phyloP scores from a whole-genome alignment of 30 jellyfish, hydroid and myxozoan species.

The Pelagia noctiluca region DNA sequence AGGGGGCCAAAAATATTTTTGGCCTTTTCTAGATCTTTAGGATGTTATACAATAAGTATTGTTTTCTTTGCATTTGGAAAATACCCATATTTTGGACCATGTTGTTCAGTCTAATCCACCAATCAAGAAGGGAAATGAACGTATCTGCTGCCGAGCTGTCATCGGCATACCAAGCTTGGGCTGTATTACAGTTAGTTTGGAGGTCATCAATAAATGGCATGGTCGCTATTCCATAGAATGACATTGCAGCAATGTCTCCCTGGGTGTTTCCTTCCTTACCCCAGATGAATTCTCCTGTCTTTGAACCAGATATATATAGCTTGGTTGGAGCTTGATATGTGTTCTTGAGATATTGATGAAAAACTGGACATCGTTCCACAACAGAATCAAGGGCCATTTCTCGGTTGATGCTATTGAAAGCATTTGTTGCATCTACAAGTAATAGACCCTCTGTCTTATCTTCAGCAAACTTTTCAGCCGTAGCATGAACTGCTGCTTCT shows the following conservation, averaged over 20 bases:
- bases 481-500: background rate
- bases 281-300: slow-evolving; percentile 6
- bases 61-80: background rate
- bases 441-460: slow-evolving; percentile 3
- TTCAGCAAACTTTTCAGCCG: background rate
- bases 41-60: background rate
- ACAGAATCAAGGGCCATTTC: background rate
- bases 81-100: background rate
- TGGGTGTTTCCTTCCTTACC: slow-evolving; percentile 1
- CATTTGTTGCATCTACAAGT: no score
- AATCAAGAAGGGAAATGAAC: background rate
- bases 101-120: slow-evolving; percentile 1
- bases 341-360: background rate
- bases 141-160: slow-evolving; percentile 4
- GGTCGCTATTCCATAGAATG: slow-evolving; percentile 3
- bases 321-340: background rate
- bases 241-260: background rate
- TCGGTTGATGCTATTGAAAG: slow-evolving; percentile 5
- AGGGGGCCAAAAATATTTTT: background rate
- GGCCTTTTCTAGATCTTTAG: background rate
- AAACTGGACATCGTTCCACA: background rate
- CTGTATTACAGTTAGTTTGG: background rate
- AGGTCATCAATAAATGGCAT: slow-evolving; percentile 1
- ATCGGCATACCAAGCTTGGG: slow-evolving; percentile 9
- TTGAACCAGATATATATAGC: background rate